Evolutionary conservation across 2,797 vertebrate species (phyloP).

Genomic region (Phataginus tricuspis): DNA sequence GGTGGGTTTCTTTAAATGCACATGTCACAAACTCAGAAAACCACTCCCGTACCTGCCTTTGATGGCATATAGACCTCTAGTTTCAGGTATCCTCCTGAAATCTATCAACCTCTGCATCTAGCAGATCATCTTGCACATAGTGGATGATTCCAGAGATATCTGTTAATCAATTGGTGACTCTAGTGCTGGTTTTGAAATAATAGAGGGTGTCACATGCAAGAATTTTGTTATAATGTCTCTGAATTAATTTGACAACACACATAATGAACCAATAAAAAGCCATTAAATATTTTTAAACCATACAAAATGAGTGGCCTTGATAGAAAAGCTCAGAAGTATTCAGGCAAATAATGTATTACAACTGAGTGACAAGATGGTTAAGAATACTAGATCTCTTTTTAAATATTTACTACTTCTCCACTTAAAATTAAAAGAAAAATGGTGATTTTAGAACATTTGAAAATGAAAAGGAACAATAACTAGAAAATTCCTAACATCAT

Average conservation of each 20-base stretch:
- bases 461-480: conserved; percentile 37
- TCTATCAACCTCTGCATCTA: background rate
- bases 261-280: conserved; percentile 55
- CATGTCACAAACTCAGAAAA: background rate
- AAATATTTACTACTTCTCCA: conserved; percentile 23
- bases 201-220: conserved; percentile 30
- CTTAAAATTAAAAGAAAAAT: conserved; percentile 36
- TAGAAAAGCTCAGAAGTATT: conserved; percentile 36
- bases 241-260: conserved; percentile 23
- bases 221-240: conserved; percentile 4
- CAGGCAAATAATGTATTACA: conserved; percentile 5
- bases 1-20: background rate
- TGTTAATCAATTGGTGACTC: background rate
- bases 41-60: background rate
- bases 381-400: background rate
- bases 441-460: background rate
- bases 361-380: background rate
- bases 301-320: conserved; percentile 23
- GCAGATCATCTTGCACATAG: background rate
- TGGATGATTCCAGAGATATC: background rate
- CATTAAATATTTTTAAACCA: conserved; percentile 38
- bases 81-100: background rate
- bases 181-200: conserved; percentile 41
- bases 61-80: background rate
- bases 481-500: background rate